phyloP scores from a whole-genome alignment of 2,113 vertebrate species.

The Theristicus caerulescens region DNA sequence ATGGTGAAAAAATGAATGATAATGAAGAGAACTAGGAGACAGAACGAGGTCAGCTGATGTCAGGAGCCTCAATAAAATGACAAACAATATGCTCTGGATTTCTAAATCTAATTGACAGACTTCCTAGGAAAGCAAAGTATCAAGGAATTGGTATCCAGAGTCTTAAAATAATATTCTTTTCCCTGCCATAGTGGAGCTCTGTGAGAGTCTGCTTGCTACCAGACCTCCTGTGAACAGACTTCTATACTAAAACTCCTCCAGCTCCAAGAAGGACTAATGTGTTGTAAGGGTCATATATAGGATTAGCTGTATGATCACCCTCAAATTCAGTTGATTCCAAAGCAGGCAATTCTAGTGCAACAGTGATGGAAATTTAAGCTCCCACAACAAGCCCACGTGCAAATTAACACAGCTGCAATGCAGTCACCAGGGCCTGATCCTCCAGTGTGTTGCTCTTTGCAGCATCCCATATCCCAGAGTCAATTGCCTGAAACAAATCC shows the following conservation, averaged over 20 bases:
- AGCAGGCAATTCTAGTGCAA: background rate
- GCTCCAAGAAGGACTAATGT: background rate
- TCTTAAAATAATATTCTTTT: background rate
- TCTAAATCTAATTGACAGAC: slow-evolving; percentile 50
- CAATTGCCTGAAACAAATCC: background rate
- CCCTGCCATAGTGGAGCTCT: background rate
- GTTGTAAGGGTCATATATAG: background rate
- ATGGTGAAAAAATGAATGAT: slow-evolving; percentile 6
- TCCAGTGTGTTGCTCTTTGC: background rate
- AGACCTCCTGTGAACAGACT: background rate
- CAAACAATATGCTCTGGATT: slow-evolving; percentile 17
- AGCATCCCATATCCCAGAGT: background rate
- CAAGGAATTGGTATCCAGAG: background rate
- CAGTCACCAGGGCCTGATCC: background rate
- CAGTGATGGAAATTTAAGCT: background rate
- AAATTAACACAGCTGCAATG: background rate
- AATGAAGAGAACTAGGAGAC: background rate
- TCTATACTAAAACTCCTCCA: background rate
- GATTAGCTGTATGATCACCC: background rate
- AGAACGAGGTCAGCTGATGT: background rate
- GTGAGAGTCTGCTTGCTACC: background rate
- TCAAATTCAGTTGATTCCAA: background rate
- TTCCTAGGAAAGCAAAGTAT: slow-evolving; percentile 35
- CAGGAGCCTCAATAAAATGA: background rate
- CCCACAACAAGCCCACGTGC: background rate